phyloP scores from a whole-genome alignment of 1,140 invertebrate species.

The Mylabris phalerata region DNA sequence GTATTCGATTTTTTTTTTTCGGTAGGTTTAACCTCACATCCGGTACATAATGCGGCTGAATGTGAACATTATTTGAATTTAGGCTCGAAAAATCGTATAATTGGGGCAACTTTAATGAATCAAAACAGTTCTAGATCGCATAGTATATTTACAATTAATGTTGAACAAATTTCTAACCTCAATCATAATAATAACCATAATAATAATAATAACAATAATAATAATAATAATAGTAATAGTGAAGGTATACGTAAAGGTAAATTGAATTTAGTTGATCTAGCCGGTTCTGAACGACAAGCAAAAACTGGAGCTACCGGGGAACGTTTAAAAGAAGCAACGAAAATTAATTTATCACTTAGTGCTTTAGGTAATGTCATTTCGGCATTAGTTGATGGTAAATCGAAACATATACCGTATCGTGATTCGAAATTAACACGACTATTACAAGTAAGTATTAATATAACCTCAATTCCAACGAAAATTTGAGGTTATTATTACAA shows the following conservation, averaged over 20 bases:
- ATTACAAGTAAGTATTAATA: slow-evolving; percentile 56
- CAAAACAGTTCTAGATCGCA: slow-evolving; percentile 82
- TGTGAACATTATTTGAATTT: slow-evolving; percentile 69
- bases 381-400: slow-evolving; percentile 81
- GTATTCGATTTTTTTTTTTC: slow-evolving; percentile 33
- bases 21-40: slow-evolving; percentile 40
- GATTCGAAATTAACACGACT: slow-evolving; percentile 91
- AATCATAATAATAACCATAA: slow-evolving; percentile 19
- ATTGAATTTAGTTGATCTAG: slow-evolving; percentile 85
- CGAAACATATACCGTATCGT: slow-evolving; percentile 86
- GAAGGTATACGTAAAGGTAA: slow-evolving; percentile 51
- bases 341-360: slow-evolving; percentile 91
- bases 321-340: slow-evolving; percentile 86
- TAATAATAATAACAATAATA: slow-evolving; percentile 44
- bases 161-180: slow-evolving; percentile 66
- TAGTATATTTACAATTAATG: slow-evolving; percentile 84
- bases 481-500: too few relatives aligned
- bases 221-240: slow-evolving; percentile 41
- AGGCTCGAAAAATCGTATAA: slow-evolving; percentile 72
- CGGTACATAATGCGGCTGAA: slow-evolving; percentile 54
- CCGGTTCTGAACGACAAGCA: slow-evolving; percentile 79
- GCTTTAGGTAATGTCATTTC: slow-evolving; percentile 93
- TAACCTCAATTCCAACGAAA: slow-evolving; percentile 6
- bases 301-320: slow-evolving; percentile 84
- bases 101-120: slow-evolving; percentile 91